phyloP scores from a whole-genome alignment of 2,888 invertebrate species.

The Cerastoderma edule region DNA sequence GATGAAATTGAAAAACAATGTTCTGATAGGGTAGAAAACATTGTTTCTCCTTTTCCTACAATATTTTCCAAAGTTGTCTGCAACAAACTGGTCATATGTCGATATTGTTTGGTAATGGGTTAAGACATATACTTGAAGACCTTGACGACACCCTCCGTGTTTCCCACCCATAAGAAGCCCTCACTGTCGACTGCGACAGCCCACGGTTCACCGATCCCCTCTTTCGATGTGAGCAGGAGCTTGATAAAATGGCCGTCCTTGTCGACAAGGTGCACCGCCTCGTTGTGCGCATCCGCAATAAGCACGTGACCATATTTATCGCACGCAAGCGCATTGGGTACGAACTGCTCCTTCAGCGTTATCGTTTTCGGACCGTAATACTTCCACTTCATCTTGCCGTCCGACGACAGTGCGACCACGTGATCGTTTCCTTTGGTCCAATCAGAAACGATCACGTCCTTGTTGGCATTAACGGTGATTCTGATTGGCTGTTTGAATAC shows the following conservation, averaged over 20 bases:
- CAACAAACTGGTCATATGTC: too few relatives aligned
- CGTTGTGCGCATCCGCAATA: constrained; percentile 58
- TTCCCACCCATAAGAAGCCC: constrained; percentile 60
- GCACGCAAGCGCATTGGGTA: constrained; percentile 54
- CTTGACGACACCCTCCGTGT: constrained; percentile 52
- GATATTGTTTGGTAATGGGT: too few relatives aligned
- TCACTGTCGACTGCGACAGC: constrained; percentile 59
- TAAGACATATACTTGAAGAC: constrained; percentile 59
- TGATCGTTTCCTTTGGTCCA: constrained; percentile 61
- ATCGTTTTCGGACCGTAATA: constrained; percentile 55
- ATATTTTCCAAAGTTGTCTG: too few relatives aligned
- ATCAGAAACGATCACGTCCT: constrained; percentile 61
- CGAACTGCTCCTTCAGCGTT: constrained; percentile 50
- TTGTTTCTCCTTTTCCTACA: too few relatives aligned
- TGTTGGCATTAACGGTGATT: constrained; percentile 56
- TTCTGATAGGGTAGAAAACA: too few relatives aligned
- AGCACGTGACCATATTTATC: constrained; percentile 59
- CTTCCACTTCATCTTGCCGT: constrained; percentile 57
- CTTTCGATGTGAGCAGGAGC: constrained; percentile 51
- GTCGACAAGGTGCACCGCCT: constrained; percentile 54
- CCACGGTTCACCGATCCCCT: constrained; percentile 61
- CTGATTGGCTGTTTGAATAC: constrained; percentile 58
- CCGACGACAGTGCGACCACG: constrained; percentile 48
- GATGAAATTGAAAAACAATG: too few relatives aligned
- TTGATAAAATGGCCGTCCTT: constrained; percentile 59